Percentiles rank a stretch among this genome's conserved stretches.
Evolutionary conservation across 2,888 invertebrate species (phyloP).

Genomic region (Leptinotarsa tumamoca): DNA sequence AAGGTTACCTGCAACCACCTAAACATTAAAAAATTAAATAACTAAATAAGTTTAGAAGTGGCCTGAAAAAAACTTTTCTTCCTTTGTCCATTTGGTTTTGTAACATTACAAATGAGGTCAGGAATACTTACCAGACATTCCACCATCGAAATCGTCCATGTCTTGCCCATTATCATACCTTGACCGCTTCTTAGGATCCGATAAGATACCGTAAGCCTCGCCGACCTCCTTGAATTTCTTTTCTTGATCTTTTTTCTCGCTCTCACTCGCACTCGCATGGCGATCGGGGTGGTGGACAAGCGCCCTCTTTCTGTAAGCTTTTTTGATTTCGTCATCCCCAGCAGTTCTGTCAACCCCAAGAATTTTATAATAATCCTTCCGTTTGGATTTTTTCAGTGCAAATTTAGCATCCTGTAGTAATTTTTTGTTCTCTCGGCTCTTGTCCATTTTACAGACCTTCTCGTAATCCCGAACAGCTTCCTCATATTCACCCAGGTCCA

Average conservation of each 20-base stretch:
- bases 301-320: constrained; percentile 92
- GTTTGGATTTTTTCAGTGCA: constrained; percentile 89
- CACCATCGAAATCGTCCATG: constrained; percentile 79
- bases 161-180: constrained; percentile 94
- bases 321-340: constrained; percentile 92
- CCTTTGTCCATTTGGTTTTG: no score
- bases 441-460: constrained; percentile 84
- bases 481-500: constrained; percentile 85
- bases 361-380: constrained; percentile 97
- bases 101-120: no score
- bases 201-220: constrained; percentile 93
- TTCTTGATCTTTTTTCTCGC: constrained; percentile 90
- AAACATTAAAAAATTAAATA: no score
- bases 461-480: constrained; percentile 94
- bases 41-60: no score
- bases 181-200: constrained; percentile 89
- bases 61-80: no score
- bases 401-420: constrained; percentile 89
- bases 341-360: constrained; percentile 87
- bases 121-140: constrained; percentile 64
- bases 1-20: no score
- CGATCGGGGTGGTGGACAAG: constrained; percentile 94
- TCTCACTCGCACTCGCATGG: constrained; percentile 87
- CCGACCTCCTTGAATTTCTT: constrained; percentile 95
- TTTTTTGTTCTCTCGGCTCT: constrained; percentile 82